Base-by-base conservation (phyloP, 2,113 vertebrate genomes). In the Callithrix jacchus region DNA sequence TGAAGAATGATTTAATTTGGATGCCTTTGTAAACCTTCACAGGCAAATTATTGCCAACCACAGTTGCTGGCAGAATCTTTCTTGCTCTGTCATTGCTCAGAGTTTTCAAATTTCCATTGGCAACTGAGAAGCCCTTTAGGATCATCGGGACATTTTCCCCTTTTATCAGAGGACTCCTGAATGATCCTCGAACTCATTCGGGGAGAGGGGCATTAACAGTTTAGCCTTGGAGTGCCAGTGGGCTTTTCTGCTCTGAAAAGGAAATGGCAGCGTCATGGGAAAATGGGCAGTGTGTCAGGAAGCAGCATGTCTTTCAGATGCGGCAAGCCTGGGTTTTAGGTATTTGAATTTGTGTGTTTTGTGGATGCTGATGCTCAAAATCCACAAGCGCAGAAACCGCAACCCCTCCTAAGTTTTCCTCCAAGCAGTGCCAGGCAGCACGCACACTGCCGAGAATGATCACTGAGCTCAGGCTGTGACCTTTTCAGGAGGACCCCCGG, bases 401-500 rank as follows among this genome's bases (percentile, higher is more conserved):
- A 2, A 23, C 18, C 1, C 5, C 17, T 2, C 0, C 66, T n/a
- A 12, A 27, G 49, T 47, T 89, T 71, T 35, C 30, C 3, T 11
- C 70, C 32, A 5, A 32, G 70, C 49, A 30, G 7, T 5, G 32
- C 18, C 14, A 32, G 13, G 12, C 0, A 56, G 52, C 42, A n/a
- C 12, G 11, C 21, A 6, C 27, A 7, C 7, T 40, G 7, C 40
- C 47, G 1, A 11, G 49, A 25, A 14, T 0, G n/a, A 25, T 4
- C 2, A 17, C 13, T 1, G 27, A 17, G 23, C 47, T 14, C n/a
- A 23, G 71, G 37, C 64, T 52, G 16, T 5, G 40, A 4, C 6
- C 5, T 11, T 30, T n/a, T 4, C 3, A 8, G 18, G 68, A 8
- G 27, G 17, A 2, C 6, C 11, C 7, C 20, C 0, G 0, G 25